phyloP scores from a whole-genome alignment of 2,888 invertebrate species.

The Drosophila meridiana region DNA sequence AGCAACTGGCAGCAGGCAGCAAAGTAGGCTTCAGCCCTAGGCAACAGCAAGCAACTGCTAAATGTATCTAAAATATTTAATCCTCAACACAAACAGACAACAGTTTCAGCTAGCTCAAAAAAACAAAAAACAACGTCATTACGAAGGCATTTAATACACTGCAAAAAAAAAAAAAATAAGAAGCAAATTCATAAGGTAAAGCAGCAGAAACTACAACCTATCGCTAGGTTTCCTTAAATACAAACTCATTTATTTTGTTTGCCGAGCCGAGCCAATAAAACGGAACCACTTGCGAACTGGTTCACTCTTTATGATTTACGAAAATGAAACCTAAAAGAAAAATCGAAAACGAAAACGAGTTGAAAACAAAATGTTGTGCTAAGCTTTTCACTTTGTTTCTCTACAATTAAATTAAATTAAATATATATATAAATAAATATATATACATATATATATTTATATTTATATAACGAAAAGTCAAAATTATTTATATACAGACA shows the following conservation, averaged over 20 bases:
- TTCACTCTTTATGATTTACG: slow-evolving; percentile 11
- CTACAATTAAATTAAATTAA: slow-evolving; percentile 19
- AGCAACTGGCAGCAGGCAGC: slow-evolving; percentile 12
- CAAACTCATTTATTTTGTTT: slow-evolving; percentile 22
- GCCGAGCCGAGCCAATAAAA: slow-evolving; percentile 39
- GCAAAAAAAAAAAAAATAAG: neutral
- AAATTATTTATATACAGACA: slow-evolving; percentile 56
- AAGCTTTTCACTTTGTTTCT: slow-evolving; percentile 71
- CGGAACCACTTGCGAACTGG: slow-evolving; percentile 32
- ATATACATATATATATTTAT: slow-evolving; percentile 15
- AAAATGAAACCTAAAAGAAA: neutral
- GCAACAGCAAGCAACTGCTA: slow-evolving; percentile 64
- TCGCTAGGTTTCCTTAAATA: slow-evolving; percentile 52
- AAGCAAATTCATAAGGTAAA: neutral
- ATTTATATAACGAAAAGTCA: slow-evolving; percentile 53
- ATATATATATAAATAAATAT: slow-evolving; percentile 33
- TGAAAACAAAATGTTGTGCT: slow-evolving; percentile 56
- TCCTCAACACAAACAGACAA: slow-evolving; percentile 43
- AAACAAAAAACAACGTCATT: slow-evolving; percentile 39
- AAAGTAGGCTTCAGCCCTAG: slow-evolving; percentile 61
- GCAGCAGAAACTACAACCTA: slow-evolving; percentile 7
- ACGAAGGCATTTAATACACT: slow-evolving; percentile 54
- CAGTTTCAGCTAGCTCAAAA: slow-evolving; percentile 65
- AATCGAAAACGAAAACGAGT: neutral
- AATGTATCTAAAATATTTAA: slow-evolving; percentile 74